Conservation (phyloP, 2,888 invertebrate species). For the Nebria salina region DNA sequence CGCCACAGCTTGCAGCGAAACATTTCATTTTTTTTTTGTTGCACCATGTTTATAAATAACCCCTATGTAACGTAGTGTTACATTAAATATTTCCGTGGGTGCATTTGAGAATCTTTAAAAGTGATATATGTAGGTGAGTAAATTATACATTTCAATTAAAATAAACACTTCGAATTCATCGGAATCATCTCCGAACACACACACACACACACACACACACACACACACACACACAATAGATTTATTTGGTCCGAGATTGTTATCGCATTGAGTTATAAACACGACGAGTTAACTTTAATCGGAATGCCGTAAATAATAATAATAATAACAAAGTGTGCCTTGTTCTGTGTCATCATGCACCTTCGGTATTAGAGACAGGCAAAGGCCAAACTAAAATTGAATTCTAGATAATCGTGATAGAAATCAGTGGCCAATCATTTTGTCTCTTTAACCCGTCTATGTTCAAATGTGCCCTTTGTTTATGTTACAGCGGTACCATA, state of each 20-base stretch:
- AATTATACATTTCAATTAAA: slow-evolving; percentile 43
- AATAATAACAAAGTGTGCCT: slow-evolving; percentile 18
- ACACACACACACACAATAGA: slow-evolving; percentile 12
- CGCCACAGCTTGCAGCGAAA: neutral
- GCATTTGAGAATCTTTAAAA: neutral
- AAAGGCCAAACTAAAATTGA: slow-evolving; percentile 42
- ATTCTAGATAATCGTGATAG: slow-evolving; percentile 42
- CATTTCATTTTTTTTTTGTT: neutral
- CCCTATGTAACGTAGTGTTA: neutral
- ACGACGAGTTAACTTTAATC: slow-evolving; percentile 5
- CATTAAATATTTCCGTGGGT: slow-evolving; percentile 5
- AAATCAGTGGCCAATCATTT: slow-evolving; percentile 42
- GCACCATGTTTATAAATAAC: neutral
- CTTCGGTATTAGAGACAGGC: slow-evolving; percentile 28
- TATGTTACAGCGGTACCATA: slow-evolving; percentile 31
- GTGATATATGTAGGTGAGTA: slow-evolving; percentile 14
- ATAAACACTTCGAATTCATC: slow-evolving; percentile 34
- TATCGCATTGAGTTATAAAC: slow-evolving; percentile 19
- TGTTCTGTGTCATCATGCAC: slow-evolving; percentile 12
- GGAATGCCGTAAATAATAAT: slow-evolving; percentile 35
- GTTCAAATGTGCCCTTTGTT: slow-evolving; percentile 42
- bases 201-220: neutral
- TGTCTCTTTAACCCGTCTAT: slow-evolving; percentile 41
- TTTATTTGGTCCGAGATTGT: slow-evolving; percentile 33
- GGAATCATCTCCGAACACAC: slow-evolving; percentile 14